These are phyloP conservation scores for Busseola fusca DNA, from an alignment of 2,888 invertebrate species.

Conservation along the genomic window DNA sequence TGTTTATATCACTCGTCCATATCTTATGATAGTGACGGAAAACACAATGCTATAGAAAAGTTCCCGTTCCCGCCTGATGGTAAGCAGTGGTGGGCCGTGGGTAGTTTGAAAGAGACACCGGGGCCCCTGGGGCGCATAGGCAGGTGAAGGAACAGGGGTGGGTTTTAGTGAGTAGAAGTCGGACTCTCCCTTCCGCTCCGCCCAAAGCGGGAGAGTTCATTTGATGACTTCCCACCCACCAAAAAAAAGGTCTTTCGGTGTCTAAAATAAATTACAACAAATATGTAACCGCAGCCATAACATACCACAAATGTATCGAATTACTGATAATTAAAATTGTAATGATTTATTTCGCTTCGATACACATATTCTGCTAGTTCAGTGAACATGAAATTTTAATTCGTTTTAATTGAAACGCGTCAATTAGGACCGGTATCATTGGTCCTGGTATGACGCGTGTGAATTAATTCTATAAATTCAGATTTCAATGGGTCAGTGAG, in stretches of 20 bases:
- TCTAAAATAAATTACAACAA: not conserved
- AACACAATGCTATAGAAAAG: not conserved
- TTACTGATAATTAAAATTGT: constrained; percentile 33
- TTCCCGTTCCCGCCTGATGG: no score
- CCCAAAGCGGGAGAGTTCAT: no score
- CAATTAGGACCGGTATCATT: constrained; percentile 22
- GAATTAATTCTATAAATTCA: constrained; percentile 9
- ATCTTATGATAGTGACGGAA: not conserved
- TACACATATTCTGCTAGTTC: constrained; percentile 19
- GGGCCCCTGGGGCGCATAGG: no score
- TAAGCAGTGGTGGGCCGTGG: no score
- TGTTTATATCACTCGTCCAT: not conserved
- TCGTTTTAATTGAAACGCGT: constrained; percentile 14
- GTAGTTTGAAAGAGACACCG: no score
- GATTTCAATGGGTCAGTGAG: constrained; percentile 1
- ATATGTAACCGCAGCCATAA: not conserved
- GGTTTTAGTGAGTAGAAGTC: no score
- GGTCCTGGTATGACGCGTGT: constrained; percentile 3
- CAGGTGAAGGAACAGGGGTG: no score
- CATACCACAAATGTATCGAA: constrained; percentile 8
- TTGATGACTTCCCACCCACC: no score
- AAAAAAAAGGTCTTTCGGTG: no score
- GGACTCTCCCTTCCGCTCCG: no score
- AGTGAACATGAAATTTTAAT: constrained; percentile 25
- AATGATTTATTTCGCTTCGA: constrained; percentile 24